Percentiles rank a stretch among this genome's conserved stretches.
phyloP scores from a whole-genome alignment of 2,888 invertebrate genomes.

The Xylocampa areola region DNA sequence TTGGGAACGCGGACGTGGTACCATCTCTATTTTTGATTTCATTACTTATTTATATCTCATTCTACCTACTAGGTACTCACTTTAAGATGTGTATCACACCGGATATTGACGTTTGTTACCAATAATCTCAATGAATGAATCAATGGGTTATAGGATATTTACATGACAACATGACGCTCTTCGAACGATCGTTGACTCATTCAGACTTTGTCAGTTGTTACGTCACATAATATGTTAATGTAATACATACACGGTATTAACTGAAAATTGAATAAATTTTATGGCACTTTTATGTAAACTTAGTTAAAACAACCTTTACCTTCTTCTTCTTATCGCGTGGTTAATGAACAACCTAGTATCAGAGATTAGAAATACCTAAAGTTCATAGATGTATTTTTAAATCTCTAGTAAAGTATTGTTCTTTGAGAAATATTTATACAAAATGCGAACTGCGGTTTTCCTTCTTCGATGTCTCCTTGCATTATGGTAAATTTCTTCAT shows the following conservation, averaged over 20 bases:
- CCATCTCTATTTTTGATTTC: too few species aligned
- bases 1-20: too few species aligned
- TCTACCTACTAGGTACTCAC: conserved; percentile 9
- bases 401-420: too few species aligned
- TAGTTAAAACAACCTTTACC: too few species aligned
- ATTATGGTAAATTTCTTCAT: too few species aligned
- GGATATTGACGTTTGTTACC: conserved; percentile 60
- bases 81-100: conserved; percentile 46
- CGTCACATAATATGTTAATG: conserved; percentile 31
- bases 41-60: too few species aligned
- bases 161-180: conserved; percentile 59
- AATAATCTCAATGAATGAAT: conserved; percentile 62
- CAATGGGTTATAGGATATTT: conserved; percentile 58
- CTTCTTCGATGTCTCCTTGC: background rate
- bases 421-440: background rate
- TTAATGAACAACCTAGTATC: too few species aligned
- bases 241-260: conserved; percentile 10
- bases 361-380: too few species aligned
- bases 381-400: too few species aligned
- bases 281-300: too few species aligned
- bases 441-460: background rate
- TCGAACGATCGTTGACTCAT: conserved; percentile 58
- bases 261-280: background rate
- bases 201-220: conserved; percentile 28
- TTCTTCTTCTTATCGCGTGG: too few species aligned